These are phyloP conservation scores for Meloidogyne hapla DNA, from an alignment of 1,140 invertebrate genomes.

Conservation along the genomic window DNA sequence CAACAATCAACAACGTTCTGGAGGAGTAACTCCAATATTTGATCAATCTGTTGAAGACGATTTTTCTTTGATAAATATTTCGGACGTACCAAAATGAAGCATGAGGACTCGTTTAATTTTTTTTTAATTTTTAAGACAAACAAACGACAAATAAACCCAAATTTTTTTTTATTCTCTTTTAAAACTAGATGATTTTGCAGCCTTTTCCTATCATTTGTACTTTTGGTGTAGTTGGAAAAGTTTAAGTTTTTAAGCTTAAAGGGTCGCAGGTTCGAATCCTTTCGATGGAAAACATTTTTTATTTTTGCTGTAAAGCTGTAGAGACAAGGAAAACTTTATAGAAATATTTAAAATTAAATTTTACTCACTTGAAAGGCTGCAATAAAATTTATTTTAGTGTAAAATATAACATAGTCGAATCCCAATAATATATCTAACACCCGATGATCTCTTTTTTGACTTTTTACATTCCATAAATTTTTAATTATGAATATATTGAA, in stretches of 20 bases:
- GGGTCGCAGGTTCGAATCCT: neutral
- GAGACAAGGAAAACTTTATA: no score
- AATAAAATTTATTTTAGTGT: no score
- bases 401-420: no score
- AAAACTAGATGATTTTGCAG: neutral
- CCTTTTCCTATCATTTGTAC: neutral
- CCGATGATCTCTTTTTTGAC: no score
- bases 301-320: neutral
- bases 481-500: no score
- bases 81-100: neutral
- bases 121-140: no score
- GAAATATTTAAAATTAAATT: no score
- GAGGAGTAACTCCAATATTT: neutral
- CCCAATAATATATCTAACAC: no score
- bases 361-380: no score
- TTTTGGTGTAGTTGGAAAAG: neutral
- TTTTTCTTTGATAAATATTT: slow-evolving; percentile 16
- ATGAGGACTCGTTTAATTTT: neutral
- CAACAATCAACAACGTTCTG: neutral
- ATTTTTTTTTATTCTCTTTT: neutral
- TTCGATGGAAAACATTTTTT: neutral
- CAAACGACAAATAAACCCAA: no score
- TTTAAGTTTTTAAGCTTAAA: no score
- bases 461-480: no score
- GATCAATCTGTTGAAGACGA: slow-evolving; percentile 6